Percentiles rank a stretch among this genome's conserved stretches.
Evolutionary conservation across 2,113 vertebrate species (phyloP).

Genomic region (Perognathus longimembris): DNA sequence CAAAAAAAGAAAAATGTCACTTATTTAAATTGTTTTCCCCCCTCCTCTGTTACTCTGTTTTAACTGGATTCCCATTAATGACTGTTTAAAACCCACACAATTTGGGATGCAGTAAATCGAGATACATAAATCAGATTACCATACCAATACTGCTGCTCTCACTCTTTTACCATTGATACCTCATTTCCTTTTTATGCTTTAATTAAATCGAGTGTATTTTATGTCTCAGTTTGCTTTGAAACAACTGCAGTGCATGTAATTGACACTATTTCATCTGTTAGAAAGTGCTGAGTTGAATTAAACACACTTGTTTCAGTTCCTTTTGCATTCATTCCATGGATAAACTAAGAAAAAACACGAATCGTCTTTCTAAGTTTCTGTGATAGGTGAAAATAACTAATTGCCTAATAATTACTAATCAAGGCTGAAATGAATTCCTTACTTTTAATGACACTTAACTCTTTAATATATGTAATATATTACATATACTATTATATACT

Average conservation of each 20-base stretch:
- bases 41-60: slow-evolving; percentile 63
- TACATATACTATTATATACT: too few species aligned
- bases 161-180: slow-evolving; percentile 73
- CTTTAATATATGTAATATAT: slow-evolving; percentile 53
- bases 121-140: slow-evolving; percentile 76
- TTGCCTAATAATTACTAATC: slow-evolving; percentile 59
- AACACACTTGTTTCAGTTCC: slow-evolving; percentile 66
- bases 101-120: slow-evolving; percentile 71
- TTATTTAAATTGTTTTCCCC: slow-evolving; percentile 68
- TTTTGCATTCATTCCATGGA: slow-evolving; percentile 68
- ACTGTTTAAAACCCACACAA: slow-evolving; percentile 70
- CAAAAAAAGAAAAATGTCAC: slow-evolving; percentile 77
- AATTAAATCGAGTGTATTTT: slow-evolving; percentile 81
- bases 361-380: slow-evolving; percentile 61
- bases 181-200: slow-evolving; percentile 82
- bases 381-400: slow-evolving; percentile 61
- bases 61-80: slow-evolving; percentile 75
- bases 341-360: slow-evolving; percentile 66
- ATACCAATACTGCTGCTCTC: slow-evolving; percentile 56
- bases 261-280: slow-evolving; percentile 82
- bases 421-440: slow-evolving; percentile 63
- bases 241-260: slow-evolving; percentile 75
- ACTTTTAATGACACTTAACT: slow-evolving; percentile 32
- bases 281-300: slow-evolving; percentile 80
- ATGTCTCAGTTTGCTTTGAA: slow-evolving; percentile 79